Conservation (phyloP, 2,113 vertebrate genomes). For the Sinocyclocheilus rhinocerous region DNA sequence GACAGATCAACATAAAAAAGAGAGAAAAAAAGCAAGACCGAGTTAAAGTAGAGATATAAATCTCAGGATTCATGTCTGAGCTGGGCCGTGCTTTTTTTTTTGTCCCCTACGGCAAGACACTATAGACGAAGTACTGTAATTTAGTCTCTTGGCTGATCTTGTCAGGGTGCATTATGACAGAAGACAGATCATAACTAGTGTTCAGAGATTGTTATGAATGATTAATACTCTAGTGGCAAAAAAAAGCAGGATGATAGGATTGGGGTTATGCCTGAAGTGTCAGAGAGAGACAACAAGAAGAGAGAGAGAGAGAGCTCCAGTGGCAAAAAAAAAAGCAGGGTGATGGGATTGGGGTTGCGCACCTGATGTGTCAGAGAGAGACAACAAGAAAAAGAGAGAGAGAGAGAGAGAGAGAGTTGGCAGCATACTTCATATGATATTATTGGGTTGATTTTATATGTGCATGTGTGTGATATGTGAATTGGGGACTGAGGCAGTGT, state of each 20-base stretch:
- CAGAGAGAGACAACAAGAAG: background rate
- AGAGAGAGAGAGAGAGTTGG: background rate
- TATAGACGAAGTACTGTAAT: slow-evolving; percentile 31
- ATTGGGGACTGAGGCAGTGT: background rate
- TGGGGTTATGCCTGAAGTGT: slow-evolving; percentile 19
- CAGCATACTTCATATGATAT: background rate
- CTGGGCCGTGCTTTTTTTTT: background rate
- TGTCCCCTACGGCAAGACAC: slow-evolving; percentile 6
- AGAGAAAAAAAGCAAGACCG: background rate
- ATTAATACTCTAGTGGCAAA: slow-evolving; percentile 28
- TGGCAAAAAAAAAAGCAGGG: slow-evolving; percentile 10
- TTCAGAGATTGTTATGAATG: slow-evolving; percentile 41
- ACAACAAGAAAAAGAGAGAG: background rate
- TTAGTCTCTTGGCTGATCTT: slow-evolving; percentile 36
- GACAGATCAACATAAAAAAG: slow-evolving; percentile 16
- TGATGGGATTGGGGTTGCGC: slow-evolving; percentile 21
- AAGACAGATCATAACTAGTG: slow-evolving; percentile 45
- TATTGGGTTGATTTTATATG: slow-evolving; percentile 3
- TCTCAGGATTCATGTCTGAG: slow-evolving; percentile 5
- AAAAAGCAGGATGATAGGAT: slow-evolving; percentile 26
- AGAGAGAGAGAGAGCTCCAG: no score
- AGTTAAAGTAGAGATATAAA: slow-evolving; percentile 31
- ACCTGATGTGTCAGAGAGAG: slow-evolving; percentile 15
- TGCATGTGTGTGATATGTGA: background rate
- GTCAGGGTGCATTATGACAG: slow-evolving; percentile 43